These are phyloP conservation scores for Drosophila santomea DNA, from an alignment of 1,140 invertebrate genomes.

Conservation along the genomic window DNA sequence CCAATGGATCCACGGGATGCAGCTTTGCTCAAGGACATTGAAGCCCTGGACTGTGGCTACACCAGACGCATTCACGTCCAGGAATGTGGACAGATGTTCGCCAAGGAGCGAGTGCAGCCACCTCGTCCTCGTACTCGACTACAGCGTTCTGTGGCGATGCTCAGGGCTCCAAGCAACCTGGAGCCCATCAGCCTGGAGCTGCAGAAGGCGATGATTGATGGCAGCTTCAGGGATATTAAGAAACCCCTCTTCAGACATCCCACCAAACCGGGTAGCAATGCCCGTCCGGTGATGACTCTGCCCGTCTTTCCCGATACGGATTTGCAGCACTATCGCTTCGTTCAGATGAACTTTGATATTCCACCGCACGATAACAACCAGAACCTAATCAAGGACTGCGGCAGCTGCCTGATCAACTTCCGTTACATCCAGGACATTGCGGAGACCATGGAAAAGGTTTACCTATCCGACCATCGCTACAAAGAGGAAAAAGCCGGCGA, in stretches of 20 bases:
- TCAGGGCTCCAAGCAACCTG: neutral
- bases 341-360: constrained; percentile 42
- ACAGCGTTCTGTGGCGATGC: neutral
- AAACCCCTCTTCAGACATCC: constrained; percentile 34
- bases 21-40: constrained; percentile 26
- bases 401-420: constrained; percentile 47
- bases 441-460: neutral
- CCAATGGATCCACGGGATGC: constrained; percentile 37
- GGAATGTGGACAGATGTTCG: constrained; percentile 39
- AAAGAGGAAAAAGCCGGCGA: constrained; percentile 46
- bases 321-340: neutral
- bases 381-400: constrained; percentile 48
- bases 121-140: constrained; percentile 12
- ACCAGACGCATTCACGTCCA: constrained; percentile 16
- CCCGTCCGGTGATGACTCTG: constrained; percentile 20
- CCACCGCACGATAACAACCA: constrained; percentile 12
- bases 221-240: constrained; percentile 42
- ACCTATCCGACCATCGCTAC: constrained; percentile 52
- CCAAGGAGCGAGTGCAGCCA: constrained; percentile 15
- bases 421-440: neutral
- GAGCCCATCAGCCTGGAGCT: constrained; percentile 19
- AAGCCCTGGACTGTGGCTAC: constrained; percentile 11
- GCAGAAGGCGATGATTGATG: constrained; percentile 34
- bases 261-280: constrained; percentile 23
- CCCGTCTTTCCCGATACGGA: constrained; percentile 48